These are phyloP conservation scores for Barnardius zonarius DNA, from an alignment of 2,113 vertebrate species.

Conservation along the genomic window DNA sequence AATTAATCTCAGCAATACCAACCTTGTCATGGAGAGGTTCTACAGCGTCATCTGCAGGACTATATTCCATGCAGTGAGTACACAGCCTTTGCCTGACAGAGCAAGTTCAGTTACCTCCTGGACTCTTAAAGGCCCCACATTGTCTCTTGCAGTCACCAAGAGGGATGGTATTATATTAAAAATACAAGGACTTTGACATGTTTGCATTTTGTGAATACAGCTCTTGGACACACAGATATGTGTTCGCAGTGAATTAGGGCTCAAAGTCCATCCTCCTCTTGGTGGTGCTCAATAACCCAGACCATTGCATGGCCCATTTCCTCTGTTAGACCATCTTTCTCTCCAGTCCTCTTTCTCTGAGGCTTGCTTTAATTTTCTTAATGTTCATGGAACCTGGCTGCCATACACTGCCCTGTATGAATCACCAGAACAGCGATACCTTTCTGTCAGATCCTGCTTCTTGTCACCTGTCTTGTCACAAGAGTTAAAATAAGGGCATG, in stretches of 20 bases:
- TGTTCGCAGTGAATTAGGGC: too few relatives aligned
- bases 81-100: not conserved
- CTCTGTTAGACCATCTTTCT: not conserved
- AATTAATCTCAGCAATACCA: too few relatives aligned
- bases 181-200: not conserved
- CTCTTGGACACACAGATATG: not conserved
- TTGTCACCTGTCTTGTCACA: not conserved
- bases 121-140: not conserved
- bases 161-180: not conserved
- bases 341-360: not conserved
- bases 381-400: not conserved
- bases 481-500: not conserved
- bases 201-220: not conserved
- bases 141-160: not conserved
- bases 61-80: not conserved
- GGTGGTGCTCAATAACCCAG: not conserved
- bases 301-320: not conserved
- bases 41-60: not conserved
- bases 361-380: not conserved
- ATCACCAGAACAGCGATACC: not conserved
- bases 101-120: not conserved
- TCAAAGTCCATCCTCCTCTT: not conserved
- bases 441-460: not conserved
- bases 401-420: not conserved
- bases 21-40: not conserved